Evolutionary conservation across 2,888 invertebrate genomes (phyloP), one percentile per base, ranked within the genome.

Genomic region (Camponotus fellah): DNA sequence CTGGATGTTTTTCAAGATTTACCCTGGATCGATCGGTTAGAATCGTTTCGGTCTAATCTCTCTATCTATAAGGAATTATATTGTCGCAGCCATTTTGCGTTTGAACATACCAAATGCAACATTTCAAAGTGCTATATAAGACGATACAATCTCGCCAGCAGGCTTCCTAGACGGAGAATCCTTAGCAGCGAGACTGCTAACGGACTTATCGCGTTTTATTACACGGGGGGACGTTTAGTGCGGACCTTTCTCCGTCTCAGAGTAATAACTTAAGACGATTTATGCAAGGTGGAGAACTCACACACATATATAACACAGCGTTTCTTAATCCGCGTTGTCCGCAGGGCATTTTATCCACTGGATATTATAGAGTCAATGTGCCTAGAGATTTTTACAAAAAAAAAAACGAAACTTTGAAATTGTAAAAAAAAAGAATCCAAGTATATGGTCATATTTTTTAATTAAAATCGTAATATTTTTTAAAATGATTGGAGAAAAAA

Each of bases 81-180:
- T 69, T 21, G 21, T 69, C 43, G 34, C n/a, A 43, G 2, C 32
- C 34, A 68, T 8, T 79, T 69, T 34, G 46, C 34, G 2, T 60
- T 14, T 32, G 17, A 56, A 56, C 12, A 12, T 21, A 32, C 8
- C 34, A 60, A 69, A 49, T 79, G 21, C 8, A n/a, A n/a, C n/a
- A 49, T 69, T 79, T 60, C 46, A 8, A 79, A 79, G 10, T 37
- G 21, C 43, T 43, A 53, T 43, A 40, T 56, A 43, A 46, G 40
- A 69, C 60, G 69, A 46, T 17, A 49, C 49, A 17, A 77, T 60
- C n/a, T 53, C 32, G 77, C 71, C 65, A 64, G 83, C 83, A 76
- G 89, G 88, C 86, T 90, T 90, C 87, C 82, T 84, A 74, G 83
- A 82, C 68, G 37, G 69, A 77, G 89, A 89, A 90, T 86, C 89